Percentiles rank a stretch among this genome's conserved stretches.
Conservation (phyloP, 2,113 vertebrate genomes). For the Callipepla squamata region DNA sequence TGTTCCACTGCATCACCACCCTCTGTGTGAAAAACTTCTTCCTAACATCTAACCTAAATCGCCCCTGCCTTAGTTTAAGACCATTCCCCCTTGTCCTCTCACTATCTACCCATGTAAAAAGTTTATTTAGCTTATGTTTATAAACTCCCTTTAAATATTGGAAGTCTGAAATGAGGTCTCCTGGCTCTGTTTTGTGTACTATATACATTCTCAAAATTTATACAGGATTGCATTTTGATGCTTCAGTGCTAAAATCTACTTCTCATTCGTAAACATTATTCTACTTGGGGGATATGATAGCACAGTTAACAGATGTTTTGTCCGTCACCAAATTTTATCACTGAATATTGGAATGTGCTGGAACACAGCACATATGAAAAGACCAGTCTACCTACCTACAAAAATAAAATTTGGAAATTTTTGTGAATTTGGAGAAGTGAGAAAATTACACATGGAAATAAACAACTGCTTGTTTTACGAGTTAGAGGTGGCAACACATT, state of each 20-base stretch:
- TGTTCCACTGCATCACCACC: too few relatives aligned
- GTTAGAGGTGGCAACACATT: neutral
- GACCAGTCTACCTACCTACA: neutral
- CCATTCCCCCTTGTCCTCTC: too few relatives aligned
- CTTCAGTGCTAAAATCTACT: neutral
- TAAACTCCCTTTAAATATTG: too few relatives aligned
- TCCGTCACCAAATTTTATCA: neutral
- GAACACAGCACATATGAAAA: neutral
- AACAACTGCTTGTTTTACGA: neutral
- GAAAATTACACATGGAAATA: neutral
- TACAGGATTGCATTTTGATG: neutral
- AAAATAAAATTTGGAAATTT: neutral
- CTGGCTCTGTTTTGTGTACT: neutral
- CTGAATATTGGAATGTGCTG: neutral
- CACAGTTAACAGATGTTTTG: neutral
- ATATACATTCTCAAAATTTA: neutral
- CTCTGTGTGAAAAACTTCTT: too few relatives aligned
- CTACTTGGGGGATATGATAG: accelerated
- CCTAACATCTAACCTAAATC: too few relatives aligned
- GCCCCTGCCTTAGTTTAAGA: too few relatives aligned
- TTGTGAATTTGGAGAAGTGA: neutral
- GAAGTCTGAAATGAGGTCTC: too few relatives aligned
- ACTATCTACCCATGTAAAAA: too few relatives aligned
- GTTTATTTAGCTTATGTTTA: too few relatives aligned
- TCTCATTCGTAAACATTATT: neutral